Conservation (phyloP, 2,113 vertebrate species). For the Saguinus imperator region DNA sequence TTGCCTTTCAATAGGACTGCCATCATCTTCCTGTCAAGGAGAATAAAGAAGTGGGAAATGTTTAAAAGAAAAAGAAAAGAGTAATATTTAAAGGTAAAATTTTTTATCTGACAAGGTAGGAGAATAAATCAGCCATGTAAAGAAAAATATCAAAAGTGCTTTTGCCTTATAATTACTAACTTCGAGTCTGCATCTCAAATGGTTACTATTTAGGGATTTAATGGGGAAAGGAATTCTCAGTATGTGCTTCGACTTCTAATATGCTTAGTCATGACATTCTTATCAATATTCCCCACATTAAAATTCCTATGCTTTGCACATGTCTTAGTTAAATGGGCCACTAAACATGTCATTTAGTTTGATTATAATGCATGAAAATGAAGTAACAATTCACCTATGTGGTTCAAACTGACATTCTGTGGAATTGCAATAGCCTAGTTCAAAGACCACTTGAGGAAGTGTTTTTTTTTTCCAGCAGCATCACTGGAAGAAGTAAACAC, state of each 20-base stretch:
- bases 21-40: conserved; percentile 47
- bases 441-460: fast-evolving
- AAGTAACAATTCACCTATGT: neutral
- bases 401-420: neutral
- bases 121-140: conserved; percentile 52
- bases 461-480: neutral
- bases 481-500: neutral
- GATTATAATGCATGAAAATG: neutral
- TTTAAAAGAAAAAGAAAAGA: neutral
- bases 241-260: neutral
- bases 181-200: conserved; percentile 29
- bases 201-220: conserved; percentile 48
- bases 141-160: conserved; percentile 60
- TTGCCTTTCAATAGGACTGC: conserved; percentile 14
- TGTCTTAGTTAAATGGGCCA: neutral
- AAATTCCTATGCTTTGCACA: neutral
- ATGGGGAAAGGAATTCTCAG: conserved; percentile 9
- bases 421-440: neutral
- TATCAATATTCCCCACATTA: neutral
- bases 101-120: conserved; percentile 57
- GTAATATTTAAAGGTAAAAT: conserved; percentile 54
- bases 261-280: conserved; percentile 30
- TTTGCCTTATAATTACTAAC: conserved; percentile 54
- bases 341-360: neutral
- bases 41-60: conserved; percentile 56